Evolutionary conservation across 1,140 invertebrate genomes (phyloP), one percentile per base, ranked within the genome.

Genomic region (Nasonia longicornis): DNA sequence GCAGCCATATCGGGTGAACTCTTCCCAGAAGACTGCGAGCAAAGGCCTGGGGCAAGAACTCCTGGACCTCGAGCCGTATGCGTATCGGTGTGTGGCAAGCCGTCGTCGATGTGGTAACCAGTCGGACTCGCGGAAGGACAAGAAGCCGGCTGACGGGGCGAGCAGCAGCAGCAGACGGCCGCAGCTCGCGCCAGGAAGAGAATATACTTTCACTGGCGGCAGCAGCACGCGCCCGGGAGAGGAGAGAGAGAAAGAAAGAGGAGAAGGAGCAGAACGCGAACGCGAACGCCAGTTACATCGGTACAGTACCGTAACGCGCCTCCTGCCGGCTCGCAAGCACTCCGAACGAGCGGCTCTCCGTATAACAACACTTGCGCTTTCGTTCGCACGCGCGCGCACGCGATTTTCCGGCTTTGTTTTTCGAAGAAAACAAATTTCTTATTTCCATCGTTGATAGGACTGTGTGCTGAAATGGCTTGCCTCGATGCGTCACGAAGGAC

Each of bases 201-300:
- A 89, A 87, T 85, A 84, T 87, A 90, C 90, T 91, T 91, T 91
- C 90, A 90, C 90, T 89, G 85, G 85, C 64, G 16, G 48, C 22
- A 4, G 69, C 45, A 52, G 48, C 45, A 52, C 20, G 64, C 63
- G 63, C 48, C 16, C 77, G 67, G 26, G 64, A 29, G 77, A 20
- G 70, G 11, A 78, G 85, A 85, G 85, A 86, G 88, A 87, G 85
- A 88, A 83, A 85, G 87, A 87, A 83, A 45, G 77, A 75, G 71
- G 31, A 48, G 12, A 48, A 78, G 45, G 48, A 72, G 45, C 72
- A 78, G 83, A 79, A 35, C n/a, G 45, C 82, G 77, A 82, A 82
- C 83, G 85, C 83, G 84, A 77, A 38, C 76, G 87, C 84, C 84
- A 82, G 83, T 85, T 83, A 85, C 85, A 86, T 87, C 84, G 84